These are phyloP conservation scores for Hiodon alosoides DNA, from an alignment of 2,113 vertebrate species.

Conservation along the genomic window DNA sequence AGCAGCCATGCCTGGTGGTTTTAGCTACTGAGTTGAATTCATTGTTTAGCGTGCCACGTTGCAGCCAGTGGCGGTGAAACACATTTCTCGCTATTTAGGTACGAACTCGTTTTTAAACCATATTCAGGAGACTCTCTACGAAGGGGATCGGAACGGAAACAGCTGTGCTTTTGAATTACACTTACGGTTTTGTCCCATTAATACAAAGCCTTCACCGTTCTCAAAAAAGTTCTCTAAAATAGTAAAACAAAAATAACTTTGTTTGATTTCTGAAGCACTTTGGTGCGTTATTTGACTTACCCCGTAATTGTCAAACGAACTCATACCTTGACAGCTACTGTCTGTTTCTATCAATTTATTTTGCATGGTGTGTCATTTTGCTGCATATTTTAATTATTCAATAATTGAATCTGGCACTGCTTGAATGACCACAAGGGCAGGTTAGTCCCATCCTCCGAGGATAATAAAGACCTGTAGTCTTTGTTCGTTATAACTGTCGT, in stretches of 20 bases:
- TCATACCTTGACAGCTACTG: not conserved
- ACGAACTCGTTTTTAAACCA: constrained; percentile 12
- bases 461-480: not conserved
- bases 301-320: not conserved
- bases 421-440: not conserved
- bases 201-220: constrained; percentile 14
- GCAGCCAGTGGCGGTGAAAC: not conserved
- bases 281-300: not conserved
- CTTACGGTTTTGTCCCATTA: constrained; percentile 27
- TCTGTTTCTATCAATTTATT: not conserved
- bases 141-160: not conserved
- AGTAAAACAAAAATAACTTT: constrained; percentile 2
- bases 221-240: not conserved
- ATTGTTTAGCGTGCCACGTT: not conserved
- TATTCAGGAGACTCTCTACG: constrained; percentile 1
- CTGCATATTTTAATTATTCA: not conserved
- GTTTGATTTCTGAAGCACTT: not conserved
- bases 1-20: not conserved
- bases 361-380: not conserved
- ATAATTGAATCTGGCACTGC: not conserved
- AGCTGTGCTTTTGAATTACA: constrained; percentile 18
- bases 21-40: not conserved
- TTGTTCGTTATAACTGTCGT: constrained; percentile 3
- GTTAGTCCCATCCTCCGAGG: not conserved
- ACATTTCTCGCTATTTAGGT: not conserved